These are phyloP conservation scores for Cyprinus carpio DNA, from an alignment of 2,113 vertebrate genomes.

Conservation along the genomic window DNA sequence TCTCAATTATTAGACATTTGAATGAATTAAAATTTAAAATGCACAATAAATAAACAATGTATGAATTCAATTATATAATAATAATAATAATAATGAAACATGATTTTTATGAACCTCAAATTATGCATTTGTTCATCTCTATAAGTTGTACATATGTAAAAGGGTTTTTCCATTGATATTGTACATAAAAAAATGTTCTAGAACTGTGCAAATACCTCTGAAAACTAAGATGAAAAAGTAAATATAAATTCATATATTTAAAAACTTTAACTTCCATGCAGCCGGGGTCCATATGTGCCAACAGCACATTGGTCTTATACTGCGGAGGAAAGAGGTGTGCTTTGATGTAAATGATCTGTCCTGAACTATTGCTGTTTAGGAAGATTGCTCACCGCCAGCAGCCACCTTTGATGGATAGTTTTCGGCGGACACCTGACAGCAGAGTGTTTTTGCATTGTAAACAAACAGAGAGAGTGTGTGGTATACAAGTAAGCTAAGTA, in stretches of 20 bases:
- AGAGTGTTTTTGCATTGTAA: conserved; percentile 20
- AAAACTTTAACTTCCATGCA: no score
- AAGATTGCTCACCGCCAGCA: not conserved
- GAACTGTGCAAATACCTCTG: not conserved
- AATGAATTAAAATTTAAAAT: not conserved
- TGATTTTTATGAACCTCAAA: not conserved
- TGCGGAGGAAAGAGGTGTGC: not conserved
- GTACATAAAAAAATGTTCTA: not conserved
- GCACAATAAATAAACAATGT: not conserved
- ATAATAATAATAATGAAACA: not conserved
- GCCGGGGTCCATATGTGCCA: not conserved
- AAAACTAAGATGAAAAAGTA: not conserved
- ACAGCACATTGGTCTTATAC: not conserved
- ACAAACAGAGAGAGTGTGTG: not conserved
- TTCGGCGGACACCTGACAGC: not conserved
- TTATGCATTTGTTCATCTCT: not conserved
- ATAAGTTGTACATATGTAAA: not conserved
- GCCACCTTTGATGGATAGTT: conserved; percentile 18
- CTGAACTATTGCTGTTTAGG: conserved; percentile 8
- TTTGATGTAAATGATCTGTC: not conserved
- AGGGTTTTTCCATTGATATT: not conserved
- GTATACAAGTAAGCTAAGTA: not conserved
- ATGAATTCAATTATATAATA: not conserved
- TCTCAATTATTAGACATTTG: not conserved
- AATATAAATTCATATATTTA: not conserved